Evolutionary conservation across 1,140 invertebrate species (phyloP).

Genomic region (Aplysia californica): DNA sequence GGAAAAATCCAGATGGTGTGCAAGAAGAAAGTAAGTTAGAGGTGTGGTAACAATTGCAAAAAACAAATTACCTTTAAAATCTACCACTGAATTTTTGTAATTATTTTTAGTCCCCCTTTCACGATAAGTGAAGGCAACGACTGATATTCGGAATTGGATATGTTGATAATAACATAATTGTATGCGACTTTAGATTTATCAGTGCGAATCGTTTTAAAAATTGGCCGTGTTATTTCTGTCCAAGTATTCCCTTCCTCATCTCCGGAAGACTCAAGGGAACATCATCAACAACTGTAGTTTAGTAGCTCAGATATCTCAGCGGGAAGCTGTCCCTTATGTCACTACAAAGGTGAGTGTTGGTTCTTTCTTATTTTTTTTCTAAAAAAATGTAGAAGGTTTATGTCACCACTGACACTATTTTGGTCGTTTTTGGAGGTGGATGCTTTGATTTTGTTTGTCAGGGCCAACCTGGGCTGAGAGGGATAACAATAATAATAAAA

Average conservation of each 20-base stretch:
- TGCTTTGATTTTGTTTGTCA: neutral
- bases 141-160: too few relatives aligned
- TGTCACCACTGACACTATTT: neutral
- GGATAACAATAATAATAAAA: neutral
- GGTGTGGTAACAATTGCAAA: too few relatives aligned
- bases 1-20: too few relatives aligned
- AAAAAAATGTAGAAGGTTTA: neutral
- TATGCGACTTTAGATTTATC: too few relatives aligned
- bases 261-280: slow-evolving; percentile 61
- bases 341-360: slow-evolving; percentile 55
- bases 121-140: too few relatives aligned
- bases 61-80: too few relatives aligned
- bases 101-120: too few relatives aligned
- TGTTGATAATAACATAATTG: too few relatives aligned
- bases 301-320: slow-evolving; percentile 60
- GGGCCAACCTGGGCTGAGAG: neutral
- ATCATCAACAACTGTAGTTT: slow-evolving; percentile 65
- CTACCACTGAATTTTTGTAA: too few relatives aligned
- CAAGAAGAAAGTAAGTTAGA: too few relatives aligned
- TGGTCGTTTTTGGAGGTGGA: neutral
- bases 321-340: slow-evolving; percentile 59
- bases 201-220: too few relatives aligned
- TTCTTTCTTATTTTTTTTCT: neutral
- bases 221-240: slow-evolving; percentile 7
- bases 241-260: slow-evolving; percentile 49